phyloP scores from a whole-genome alignment of 2,113 vertebrate genomes.

The Oncorhynchus tshawytscha region DNA sequence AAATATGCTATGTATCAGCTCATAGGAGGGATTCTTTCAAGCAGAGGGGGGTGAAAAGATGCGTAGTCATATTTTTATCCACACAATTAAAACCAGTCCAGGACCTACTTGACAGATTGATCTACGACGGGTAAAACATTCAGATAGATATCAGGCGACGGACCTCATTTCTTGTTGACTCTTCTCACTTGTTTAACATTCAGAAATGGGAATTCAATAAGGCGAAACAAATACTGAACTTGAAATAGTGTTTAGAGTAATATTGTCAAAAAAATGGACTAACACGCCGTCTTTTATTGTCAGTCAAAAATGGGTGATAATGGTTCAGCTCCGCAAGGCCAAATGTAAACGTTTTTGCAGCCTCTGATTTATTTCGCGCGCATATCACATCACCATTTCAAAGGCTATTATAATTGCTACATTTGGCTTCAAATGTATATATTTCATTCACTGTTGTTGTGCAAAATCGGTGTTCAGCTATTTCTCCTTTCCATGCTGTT shows the following conservation, averaged over 20 bases:
- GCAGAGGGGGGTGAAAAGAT: constrained; percentile 32
- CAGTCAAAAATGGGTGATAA: not conserved
- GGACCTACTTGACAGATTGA: not conserved
- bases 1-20: constrained; percentile 19
- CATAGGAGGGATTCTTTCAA: constrained; percentile 35
- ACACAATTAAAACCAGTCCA: not conserved
- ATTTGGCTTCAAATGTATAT: too few species aligned
- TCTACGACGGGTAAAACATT: too few species aligned
- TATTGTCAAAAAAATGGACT: not conserved
- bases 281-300: not conserved
- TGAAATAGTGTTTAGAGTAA: not conserved
- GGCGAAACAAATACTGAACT: not conserved
- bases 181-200: not conserved
- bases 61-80: constrained; percentile 29
- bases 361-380: not conserved
- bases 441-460: too few species aligned
- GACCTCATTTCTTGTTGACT: not conserved
- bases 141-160: not conserved
- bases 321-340: not conserved
- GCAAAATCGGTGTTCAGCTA: too few species aligned
- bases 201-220: not conserved
- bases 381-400: not conserved
- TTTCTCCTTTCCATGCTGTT: too few species aligned
- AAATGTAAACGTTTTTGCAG: not conserved
- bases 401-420: not conserved